A percentile compares a stretch with the other conserved stretches of the same genome.
phyloP scores from a whole-genome alignment of 2,113 vertebrate genomes.

The Noctilio leporinus region DNA sequence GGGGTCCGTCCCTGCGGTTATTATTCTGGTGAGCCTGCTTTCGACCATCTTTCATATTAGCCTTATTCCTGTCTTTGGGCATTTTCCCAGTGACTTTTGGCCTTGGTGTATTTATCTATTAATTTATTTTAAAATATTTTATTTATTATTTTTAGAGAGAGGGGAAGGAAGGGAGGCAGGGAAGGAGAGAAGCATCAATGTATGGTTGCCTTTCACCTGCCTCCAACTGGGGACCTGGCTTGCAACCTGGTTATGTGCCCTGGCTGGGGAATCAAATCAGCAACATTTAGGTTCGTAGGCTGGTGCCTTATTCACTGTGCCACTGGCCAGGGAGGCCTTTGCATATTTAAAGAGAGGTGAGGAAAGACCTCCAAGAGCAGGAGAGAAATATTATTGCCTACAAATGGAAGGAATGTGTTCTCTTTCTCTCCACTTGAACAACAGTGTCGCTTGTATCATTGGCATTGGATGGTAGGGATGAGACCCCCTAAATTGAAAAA shows the following conservation, averaged over 20 bases:
- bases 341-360: no score
- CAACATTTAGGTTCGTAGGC: no score
- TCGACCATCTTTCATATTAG: slow-evolving; percentile 51
- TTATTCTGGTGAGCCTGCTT: slow-evolving; percentile 69
- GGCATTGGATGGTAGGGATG: background rate
- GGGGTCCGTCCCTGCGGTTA: slow-evolving; percentile 39
- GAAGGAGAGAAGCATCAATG: no score
- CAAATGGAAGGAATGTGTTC: slow-evolving; percentile 46
- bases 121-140: no score
- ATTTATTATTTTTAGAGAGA: no score
- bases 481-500: background rate
- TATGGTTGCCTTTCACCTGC: no score
- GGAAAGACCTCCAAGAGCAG: slow-evolving; percentile 31
- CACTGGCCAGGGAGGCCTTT: no score
- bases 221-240: no score
- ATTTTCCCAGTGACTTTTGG: slow-evolving; percentile 66
- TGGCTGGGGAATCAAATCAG: no score
- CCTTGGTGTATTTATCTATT: slow-evolving; percentile 70
- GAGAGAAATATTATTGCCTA: slow-evolving; percentile 47
- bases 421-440: slow-evolving; percentile 43
- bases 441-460: background rate
- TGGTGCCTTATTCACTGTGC: no score
- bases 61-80: slow-evolving; percentile 66
- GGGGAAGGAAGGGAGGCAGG: no score
- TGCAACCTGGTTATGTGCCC: no score